These are phyloP conservation scores for Drosophila carrolli DNA, from an alignment of 1,140 invertebrate genomes.

Conservation along the genomic window DNA sequence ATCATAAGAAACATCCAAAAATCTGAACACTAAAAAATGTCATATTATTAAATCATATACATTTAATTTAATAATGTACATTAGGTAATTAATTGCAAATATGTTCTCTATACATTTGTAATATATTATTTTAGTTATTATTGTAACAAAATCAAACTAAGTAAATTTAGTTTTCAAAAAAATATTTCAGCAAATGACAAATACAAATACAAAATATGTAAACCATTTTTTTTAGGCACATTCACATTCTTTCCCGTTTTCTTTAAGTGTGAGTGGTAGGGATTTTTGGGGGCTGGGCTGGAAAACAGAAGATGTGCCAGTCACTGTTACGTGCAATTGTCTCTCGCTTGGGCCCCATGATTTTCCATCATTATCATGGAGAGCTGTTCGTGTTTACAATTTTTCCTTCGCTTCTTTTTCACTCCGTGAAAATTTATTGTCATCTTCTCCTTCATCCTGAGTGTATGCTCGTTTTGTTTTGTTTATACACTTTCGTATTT, in stretches of 20 bases:
- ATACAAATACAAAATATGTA: too few relatives aligned
- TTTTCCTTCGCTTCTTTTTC: constrained; percentile 31
- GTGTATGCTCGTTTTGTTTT: constrained; percentile 67
- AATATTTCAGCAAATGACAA: too few relatives aligned
- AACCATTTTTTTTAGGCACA: too few relatives aligned
- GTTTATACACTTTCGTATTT: constrained; percentile 68
- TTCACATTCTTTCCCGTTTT: not conserved
- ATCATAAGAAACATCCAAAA: too few relatives aligned
- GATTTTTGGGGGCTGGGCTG: constrained; percentile 12
- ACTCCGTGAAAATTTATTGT: constrained; percentile 74
- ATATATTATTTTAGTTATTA: too few relatives aligned
- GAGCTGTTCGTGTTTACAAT: constrained; percentile 72
- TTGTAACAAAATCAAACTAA: too few relatives aligned
- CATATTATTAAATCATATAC: too few relatives aligned
- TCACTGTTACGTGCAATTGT: constrained; percentile 77
- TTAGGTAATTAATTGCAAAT: too few relatives aligned
- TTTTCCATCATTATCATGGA: constrained; percentile 81
- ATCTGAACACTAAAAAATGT: too few relatives aligned
- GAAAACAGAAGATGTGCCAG: constrained; percentile 17
- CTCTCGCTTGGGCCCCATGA: constrained; percentile 65
- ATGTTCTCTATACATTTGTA: too few relatives aligned
- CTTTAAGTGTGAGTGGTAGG: constrained; percentile 4
- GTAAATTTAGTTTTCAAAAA: too few relatives aligned
- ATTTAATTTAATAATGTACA: too few relatives aligned
- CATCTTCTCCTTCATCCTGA: constrained; percentile 60